These are phyloP conservation scores for Mayetiola destructor DNA, from an alignment of 2,888 invertebrate species.

Conservation along the genomic window DNA sequence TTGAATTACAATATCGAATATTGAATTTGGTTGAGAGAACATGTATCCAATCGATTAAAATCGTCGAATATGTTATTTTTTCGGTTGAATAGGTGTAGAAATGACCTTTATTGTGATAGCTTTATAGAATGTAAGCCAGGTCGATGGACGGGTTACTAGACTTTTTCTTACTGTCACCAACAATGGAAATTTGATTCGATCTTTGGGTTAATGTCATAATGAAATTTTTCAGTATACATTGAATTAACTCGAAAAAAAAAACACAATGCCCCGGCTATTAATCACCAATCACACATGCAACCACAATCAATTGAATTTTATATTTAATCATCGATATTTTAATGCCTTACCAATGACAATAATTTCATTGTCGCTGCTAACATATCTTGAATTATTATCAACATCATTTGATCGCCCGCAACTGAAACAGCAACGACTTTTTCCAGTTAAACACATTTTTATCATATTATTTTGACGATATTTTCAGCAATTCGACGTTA, in stretches of 20 bases:
- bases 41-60: no score
- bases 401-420: neutral
- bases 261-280: no score
- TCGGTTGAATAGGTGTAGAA: no score
- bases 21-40: no score
- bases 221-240: neutral
- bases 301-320: neutral
- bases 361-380: conserved; percentile 7
- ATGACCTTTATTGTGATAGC: neutral
- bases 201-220: neutral
- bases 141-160: no score
- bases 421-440: neutral
- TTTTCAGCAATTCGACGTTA: neutral
- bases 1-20: no score
- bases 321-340: neutral
- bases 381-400: neutral
- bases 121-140: no score
- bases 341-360: conserved; percentile 1
- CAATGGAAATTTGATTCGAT: neutral
- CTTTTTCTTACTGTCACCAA: no score
- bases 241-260: neutral
- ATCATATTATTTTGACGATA: neutral
- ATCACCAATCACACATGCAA: no score
- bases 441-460: neutral
- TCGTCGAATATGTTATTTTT: no score